Evolutionary conservation across 2,888 invertebrate species (phyloP).

Genomic region (Anthophora plumipes): DNA sequence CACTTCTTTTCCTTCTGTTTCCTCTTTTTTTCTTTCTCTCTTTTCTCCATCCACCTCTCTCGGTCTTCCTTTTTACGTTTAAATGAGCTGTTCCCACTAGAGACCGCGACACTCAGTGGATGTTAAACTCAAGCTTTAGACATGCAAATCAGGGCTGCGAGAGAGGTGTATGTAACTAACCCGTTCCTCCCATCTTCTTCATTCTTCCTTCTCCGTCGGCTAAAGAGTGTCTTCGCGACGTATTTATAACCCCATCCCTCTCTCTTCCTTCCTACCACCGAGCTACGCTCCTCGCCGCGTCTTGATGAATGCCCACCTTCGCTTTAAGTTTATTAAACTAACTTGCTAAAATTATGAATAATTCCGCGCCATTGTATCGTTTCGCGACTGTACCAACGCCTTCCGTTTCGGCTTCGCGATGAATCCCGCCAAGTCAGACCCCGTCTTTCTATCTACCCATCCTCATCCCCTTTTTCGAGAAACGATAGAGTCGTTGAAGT

Average conservation of each 20-base stretch:
- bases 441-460: background rate
- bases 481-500: conserved; percentile 30
- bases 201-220: conserved; percentile 46
- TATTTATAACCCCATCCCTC: conserved; percentile 82
- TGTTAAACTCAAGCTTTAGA: conserved; percentile 79
- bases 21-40: background rate
- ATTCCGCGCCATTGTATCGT: conserved; percentile 67
- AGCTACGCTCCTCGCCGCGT: conserved; percentile 71
- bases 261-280: conserved; percentile 77
- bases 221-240: conserved; percentile 79
- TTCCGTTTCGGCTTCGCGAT: conserved; percentile 41
- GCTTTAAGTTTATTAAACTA: conserved; percentile 78
- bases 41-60: background rate
- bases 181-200: conserved; percentile 62
- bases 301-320: conserved; percentile 77
- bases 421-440: conserved; percentile 16
- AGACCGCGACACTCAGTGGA: conserved; percentile 61
- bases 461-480: background rate
- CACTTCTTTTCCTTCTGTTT: conserved; percentile 5
- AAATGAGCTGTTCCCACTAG: conserved; percentile 62
- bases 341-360: conserved; percentile 77
- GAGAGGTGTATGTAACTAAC: conserved; percentile 78
- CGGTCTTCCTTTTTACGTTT: conserved; percentile 53
- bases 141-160: conserved; percentile 80
- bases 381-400: conserved; percentile 22